Percentiles rank a stretch among this genome's conserved stretches.
phyloP scores from a whole-genome alignment of 2,888 invertebrate genomes.

The Bursaphelenchus okinawaensis region DNA sequence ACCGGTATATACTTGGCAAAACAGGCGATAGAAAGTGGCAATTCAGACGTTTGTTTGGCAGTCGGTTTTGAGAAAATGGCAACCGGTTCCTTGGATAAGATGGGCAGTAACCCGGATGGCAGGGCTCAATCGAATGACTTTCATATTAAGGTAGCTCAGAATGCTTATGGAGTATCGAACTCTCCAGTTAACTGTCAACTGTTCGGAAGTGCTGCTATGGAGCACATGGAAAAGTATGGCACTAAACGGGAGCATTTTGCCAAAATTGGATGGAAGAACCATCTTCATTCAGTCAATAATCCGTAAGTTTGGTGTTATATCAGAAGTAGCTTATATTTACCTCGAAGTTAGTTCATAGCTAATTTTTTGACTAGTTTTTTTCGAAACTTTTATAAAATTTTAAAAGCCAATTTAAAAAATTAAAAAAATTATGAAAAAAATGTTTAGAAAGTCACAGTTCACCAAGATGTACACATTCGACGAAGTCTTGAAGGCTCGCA shows the following conservation, averaged over 20 bases:
- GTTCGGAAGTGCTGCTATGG: constrained; percentile 90
- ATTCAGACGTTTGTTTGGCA: constrained; percentile 82
- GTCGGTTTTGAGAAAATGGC: constrained; percentile 98
- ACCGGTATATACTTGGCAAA: constrained; percentile 83
- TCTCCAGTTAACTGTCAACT: constrained; percentile 86
- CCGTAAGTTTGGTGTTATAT: constrained; percentile 69
- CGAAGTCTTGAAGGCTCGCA: constrained; percentile 78
- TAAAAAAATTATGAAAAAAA: constrained; percentile 89
- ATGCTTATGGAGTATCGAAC: constrained; percentile 70
- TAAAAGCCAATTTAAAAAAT: no score
- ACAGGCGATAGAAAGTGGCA: constrained; percentile 82
- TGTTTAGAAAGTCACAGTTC: constrained; percentile 78
- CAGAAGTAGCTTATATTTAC: no score
- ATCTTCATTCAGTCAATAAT: constrained; percentile 90
- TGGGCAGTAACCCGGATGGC: constrained; percentile 64
- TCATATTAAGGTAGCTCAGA: constrained; percentile 66
- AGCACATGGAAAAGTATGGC: constrained; percentile 90
- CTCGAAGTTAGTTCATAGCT: no score
- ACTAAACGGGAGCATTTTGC: constrained; percentile 89
- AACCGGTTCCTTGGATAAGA: constrained; percentile 71
- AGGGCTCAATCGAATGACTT: constrained; percentile 71
- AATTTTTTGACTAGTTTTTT: not conserved
- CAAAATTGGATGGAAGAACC: constrained; percentile 95
- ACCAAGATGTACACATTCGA: constrained; percentile 82
- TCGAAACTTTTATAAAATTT: no score